These are phyloP conservation scores for Zenarchopterus dispar DNA, from an alignment of 2,797 vertebrate genomes.

Conservation along the genomic window DNA sequence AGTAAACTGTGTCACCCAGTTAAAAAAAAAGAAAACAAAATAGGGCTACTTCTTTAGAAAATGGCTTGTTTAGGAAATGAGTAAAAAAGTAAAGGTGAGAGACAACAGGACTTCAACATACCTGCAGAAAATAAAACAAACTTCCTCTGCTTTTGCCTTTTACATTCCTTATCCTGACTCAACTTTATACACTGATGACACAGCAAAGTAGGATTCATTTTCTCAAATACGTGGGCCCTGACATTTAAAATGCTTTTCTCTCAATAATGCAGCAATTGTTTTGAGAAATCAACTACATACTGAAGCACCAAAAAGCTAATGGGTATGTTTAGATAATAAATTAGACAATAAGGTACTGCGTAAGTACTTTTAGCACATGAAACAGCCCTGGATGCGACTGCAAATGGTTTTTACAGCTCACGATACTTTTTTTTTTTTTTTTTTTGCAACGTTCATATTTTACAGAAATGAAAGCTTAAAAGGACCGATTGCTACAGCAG, in stretches of 20 bases:
- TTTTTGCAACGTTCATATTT: constrained; percentile 25
- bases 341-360: constrained; percentile 60
- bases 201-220: constrained; percentile 48
- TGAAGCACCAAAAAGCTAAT: constrained; percentile 45
- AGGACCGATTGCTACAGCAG: constrained; percentile 62
- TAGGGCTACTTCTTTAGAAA: constrained; percentile 38
- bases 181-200: constrained; percentile 39
- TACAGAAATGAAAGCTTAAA: constrained; percentile 59
- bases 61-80: constrained; percentile 53
- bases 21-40: constrained; percentile 62
- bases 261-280: constrained; percentile 39
- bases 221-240: constrained; percentile 34
- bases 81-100: constrained; percentile 46
- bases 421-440: background rate
- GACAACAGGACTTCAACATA: constrained; percentile 53
- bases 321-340: constrained; percentile 67
- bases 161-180: constrained; percentile 66
- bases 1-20: constrained; percentile 79
- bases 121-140: constrained; percentile 49
- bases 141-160: constrained; percentile 46
- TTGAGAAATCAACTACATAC: constrained; percentile 33
- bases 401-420: constrained; percentile 37
- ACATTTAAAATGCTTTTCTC: constrained; percentile 47
- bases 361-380: constrained; percentile 38
- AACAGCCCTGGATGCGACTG: constrained; percentile 40